Percentiles rank a stretch among this genome's conserved stretches.
phyloP scores from a whole-genome alignment of 2,888 invertebrate species.

The Coremacera marginata region DNA sequence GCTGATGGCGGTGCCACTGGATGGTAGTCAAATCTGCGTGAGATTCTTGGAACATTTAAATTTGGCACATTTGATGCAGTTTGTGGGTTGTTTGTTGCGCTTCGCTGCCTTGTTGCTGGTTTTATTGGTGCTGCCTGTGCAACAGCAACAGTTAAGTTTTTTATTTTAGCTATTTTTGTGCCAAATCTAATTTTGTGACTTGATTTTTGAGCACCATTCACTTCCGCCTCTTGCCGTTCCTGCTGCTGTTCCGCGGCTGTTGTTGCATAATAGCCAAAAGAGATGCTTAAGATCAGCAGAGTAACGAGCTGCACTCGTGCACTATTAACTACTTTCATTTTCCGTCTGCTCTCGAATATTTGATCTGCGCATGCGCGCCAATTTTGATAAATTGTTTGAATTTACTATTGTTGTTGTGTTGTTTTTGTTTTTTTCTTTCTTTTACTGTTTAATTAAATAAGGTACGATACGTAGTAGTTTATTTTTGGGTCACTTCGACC shows the following conservation, averaged over 20 bases:
- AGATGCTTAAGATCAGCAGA: constrained; percentile 38
- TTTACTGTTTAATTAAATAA: not conserved
- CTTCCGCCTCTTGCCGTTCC: constrained; percentile 46
- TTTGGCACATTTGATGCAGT: constrained; percentile 6
- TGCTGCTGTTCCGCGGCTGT: constrained; percentile 40
- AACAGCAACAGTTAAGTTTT: not conserved
- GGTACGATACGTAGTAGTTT: not conserved
- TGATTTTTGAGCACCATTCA: constrained; percentile 31
- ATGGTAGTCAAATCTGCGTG: constrained; percentile 37
- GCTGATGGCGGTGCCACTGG: constrained; percentile 7
- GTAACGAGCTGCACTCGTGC: constrained; percentile 48
- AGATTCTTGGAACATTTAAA: constrained; percentile 5
- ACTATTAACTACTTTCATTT: constrained; percentile 49
- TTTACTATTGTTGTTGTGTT: too few relatives aligned
- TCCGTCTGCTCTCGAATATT: constrained; percentile 38
- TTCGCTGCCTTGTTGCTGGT: not conserved
- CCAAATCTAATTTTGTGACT: not conserved
- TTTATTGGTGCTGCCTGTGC: not conserved
- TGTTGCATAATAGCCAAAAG: constrained; percentile 42
- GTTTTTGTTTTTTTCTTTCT: constrained; percentile 6
- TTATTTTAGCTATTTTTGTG: constrained; percentile 9
- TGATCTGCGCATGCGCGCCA: constrained; percentile 14
- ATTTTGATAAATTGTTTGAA: not conserved
- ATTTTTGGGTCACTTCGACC: constrained; percentile 27
- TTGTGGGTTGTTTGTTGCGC: not conserved